phyloP scores from a whole-genome alignment of 1,140 invertebrate species.

The Trypoxylus dichotomus region DNA sequence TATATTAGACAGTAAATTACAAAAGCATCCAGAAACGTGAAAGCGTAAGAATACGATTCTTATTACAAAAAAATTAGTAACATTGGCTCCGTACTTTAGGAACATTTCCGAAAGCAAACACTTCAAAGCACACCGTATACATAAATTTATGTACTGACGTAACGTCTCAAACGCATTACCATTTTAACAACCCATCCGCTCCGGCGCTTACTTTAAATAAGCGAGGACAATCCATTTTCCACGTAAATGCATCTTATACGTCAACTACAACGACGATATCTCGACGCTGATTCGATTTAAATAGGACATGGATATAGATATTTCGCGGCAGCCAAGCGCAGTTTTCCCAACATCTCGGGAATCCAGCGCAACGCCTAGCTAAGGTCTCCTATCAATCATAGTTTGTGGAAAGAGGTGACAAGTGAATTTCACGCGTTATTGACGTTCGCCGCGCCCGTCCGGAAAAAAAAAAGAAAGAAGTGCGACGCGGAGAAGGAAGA shows the following conservation, averaged over 20 bases:
- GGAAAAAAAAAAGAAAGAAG: background rate
- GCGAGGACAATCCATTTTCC: slow-evolving; percentile 5
- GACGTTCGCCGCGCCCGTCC: background rate
- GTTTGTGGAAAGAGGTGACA: slow-evolving; percentile 23
- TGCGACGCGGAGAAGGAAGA: background rate
- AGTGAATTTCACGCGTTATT: slow-evolving; percentile 22
- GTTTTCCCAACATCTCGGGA: background rate
- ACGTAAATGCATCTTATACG: slow-evolving; percentile 2
- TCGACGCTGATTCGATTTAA: slow-evolving; percentile 14
- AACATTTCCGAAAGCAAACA: no score
- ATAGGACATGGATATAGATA: slow-evolving; percentile 12
- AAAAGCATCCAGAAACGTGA: no score
- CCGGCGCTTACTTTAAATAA: background rate
- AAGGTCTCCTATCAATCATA: slow-evolving; percentile 11
- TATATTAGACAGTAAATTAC: no score
- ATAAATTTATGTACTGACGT: background rate
- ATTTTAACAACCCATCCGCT: background rate
- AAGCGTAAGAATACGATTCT: no score
- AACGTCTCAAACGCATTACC: background rate
- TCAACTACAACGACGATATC: background rate
- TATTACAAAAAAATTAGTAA: no score
- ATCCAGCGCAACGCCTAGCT: background rate
- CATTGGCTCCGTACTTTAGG: no score
- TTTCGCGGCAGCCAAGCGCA: background rate
- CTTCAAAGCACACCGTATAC: background rate